Evolutionary conservation across 1,140 invertebrate genomes (phyloP).

Genomic region (Temnothorax curvispinosus): DNA sequence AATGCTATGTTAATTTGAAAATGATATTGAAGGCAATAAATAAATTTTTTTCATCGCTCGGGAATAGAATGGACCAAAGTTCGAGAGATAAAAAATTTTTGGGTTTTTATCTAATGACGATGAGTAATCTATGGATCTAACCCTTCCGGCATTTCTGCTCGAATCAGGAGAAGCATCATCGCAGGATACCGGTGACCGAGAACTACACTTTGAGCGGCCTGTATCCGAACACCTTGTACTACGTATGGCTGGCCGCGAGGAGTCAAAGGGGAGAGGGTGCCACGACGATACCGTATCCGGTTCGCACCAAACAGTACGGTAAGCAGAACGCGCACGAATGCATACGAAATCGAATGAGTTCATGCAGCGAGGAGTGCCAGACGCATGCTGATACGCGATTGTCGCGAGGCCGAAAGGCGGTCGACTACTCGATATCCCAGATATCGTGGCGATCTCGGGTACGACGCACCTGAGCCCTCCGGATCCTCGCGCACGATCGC

Average conservation of each 20-base stretch:
- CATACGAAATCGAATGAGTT: conserved; percentile 75
- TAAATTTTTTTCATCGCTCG: background rate
- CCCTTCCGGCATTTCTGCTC: background rate
- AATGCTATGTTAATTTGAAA: background rate
- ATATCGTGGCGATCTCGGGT: background rate
- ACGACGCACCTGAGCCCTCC: background rate
- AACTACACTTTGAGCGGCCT: conserved; percentile 94
- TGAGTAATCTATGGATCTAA: background rate
- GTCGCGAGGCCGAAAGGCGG: conserved; percentile 5
- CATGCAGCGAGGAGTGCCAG: conserved; percentile 84
- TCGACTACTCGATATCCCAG: background rate
- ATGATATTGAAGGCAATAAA: background rate
- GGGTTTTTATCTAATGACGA: background rate
- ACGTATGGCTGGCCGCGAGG: conserved; percentile 97
- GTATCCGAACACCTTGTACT: conserved; percentile 98
- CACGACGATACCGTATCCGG: conserved; percentile 96
- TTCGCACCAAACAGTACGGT: conserved; percentile 98
- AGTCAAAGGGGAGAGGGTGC: conserved; percentile 97
- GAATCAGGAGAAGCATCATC: conserved; percentile 88
- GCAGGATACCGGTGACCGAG: conserved; percentile 92
- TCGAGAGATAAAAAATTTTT: background rate
- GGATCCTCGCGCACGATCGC: conserved; percentile 20
- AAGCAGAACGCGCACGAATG: conserved; percentile 86
- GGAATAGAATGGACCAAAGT: background rate
- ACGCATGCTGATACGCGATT: conserved; percentile 71